Evolutionary conservation across 2,113 vertebrate species (phyloP).

Genomic region (Ibidorhyncha struthersii): DNA sequence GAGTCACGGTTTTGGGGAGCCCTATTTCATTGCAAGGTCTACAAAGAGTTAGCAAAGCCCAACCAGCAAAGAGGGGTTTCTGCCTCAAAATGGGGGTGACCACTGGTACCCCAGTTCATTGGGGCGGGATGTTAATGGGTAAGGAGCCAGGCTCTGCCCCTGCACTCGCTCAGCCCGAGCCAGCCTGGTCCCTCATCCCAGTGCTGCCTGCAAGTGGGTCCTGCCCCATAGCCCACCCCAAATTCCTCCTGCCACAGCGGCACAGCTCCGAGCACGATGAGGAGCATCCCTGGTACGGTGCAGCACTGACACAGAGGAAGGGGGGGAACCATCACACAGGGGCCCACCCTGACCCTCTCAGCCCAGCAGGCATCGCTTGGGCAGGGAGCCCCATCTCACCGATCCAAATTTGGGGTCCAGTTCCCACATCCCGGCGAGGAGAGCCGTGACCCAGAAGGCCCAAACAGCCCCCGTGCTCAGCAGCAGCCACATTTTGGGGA

Average conservation of each 20-base stretch:
- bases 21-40: background rate
- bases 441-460: too few species aligned
- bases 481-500: background rate
- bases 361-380: background rate
- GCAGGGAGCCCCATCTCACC: background rate
- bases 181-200: background rate
- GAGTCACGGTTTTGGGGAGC: background rate
- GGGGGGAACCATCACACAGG: background rate
- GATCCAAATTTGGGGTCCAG: too few species aligned
- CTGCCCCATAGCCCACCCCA: background rate
- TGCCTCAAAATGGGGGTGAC: background rate
- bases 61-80: background rate
- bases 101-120: background rate
- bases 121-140: background rate
- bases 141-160: background rate
- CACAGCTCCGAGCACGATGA: fast-evolving
- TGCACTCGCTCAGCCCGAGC: fast-evolving
- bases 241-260: background rate
- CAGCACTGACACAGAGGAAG: fast-evolving
- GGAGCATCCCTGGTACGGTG: fast-evolving
- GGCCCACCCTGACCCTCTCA: background rate
- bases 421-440: fast-evolving
- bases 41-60: background rate
- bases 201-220: fast-evolving
- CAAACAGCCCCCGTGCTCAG: fast-evolving